Evolutionary conservation across 2,797 vertebrate species (phyloP).

Genomic region (Sebastes itinus): DNA sequence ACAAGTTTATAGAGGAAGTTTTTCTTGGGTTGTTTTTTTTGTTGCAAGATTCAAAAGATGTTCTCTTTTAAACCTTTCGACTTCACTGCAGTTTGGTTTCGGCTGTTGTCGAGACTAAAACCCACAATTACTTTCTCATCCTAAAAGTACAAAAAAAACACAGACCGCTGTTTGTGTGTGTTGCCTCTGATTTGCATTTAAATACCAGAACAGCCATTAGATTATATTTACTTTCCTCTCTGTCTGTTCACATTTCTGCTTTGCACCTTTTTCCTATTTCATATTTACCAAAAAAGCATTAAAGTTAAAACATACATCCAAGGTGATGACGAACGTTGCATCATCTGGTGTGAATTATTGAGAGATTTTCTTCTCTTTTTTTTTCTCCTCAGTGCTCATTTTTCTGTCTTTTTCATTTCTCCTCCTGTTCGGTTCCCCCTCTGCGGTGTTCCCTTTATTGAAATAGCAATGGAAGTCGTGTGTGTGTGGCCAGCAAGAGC

Average conservation of each 20-base stretch:
- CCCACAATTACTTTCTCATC: conserved; percentile 43
- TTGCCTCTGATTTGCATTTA: conserved; percentile 21
- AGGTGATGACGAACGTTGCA: conserved; percentile 68
- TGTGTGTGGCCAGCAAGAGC: conserved; percentile 77
- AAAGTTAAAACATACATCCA: conserved; percentile 54
- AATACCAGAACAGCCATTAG: conserved; percentile 23
- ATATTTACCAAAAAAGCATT: conserved; percentile 45
- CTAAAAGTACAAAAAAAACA: conserved; percentile 6
- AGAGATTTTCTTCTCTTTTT: conserved; percentile 34
- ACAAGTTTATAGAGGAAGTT: conserved; percentile 32
- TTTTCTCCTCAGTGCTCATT: conserved; percentile 59
- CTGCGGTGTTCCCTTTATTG: conserved; percentile 73
- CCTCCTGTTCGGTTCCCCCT: conserved; percentile 70
- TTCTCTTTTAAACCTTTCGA: conserved; percentile 24
- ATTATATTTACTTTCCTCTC: conserved; percentile 6
- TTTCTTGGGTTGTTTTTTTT: conserved; percentile 35
- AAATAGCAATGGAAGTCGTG: conserved; percentile 77
- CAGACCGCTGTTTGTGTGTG: conserved; percentile 1
- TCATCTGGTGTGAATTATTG: conserved; percentile 84
- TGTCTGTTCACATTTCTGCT: conserved; percentile 31
- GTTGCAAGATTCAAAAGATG: conserved; percentile 22
- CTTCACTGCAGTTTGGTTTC: conserved; percentile 15
- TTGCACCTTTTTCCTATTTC: conserved; percentile 25
- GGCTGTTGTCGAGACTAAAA: conserved; percentile 17
- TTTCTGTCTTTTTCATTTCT: conserved; percentile 72